Evolutionary conservation across 1,140 invertebrate species (phyloP).

Genomic region (Rhysida immarginata): DNA sequence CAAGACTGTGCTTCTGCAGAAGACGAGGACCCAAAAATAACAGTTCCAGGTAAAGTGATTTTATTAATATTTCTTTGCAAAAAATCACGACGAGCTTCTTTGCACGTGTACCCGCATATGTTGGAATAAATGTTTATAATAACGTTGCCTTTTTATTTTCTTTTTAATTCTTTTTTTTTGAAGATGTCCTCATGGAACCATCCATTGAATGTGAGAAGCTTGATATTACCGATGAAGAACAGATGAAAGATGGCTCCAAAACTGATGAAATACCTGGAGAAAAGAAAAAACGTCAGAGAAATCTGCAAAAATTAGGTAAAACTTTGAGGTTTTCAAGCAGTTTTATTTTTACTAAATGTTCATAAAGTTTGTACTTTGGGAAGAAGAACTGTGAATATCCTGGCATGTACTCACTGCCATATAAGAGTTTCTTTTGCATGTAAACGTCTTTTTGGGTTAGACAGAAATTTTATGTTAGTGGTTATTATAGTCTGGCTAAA

Average conservation of each 20-base stretch:
- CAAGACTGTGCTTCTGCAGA: constrained; percentile 8
- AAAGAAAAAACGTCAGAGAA: constrained; percentile 68
- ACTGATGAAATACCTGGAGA: constrained; percentile 4
- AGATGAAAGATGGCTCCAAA: not conserved
- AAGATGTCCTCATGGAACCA: constrained; percentile 1
- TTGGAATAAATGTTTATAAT: not conserved
- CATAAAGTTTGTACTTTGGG: too few species aligned
- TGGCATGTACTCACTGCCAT: too few species aligned
- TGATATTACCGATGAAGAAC: not conserved
- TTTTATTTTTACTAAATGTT: too few species aligned
- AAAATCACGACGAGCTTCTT: too few species aligned
- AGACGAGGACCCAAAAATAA: too few species aligned
- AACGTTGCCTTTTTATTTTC: not conserved
- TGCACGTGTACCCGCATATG: too few species aligned
- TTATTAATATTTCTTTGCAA: too few species aligned
- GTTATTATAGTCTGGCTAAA: too few species aligned
- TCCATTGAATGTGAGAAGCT: not conserved
- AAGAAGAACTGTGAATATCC: too few species aligned
- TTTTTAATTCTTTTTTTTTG: not conserved
- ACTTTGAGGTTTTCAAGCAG: not conserved
- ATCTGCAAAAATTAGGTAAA: constrained; percentile 64
- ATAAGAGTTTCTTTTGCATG: too few species aligned
- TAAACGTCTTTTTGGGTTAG: too few species aligned
- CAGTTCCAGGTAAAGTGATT: not conserved
- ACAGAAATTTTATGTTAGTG: too few species aligned